Conservation (phyloP, 2,113 vertebrate genomes). For the Burhinus bistriatus region DNA sequence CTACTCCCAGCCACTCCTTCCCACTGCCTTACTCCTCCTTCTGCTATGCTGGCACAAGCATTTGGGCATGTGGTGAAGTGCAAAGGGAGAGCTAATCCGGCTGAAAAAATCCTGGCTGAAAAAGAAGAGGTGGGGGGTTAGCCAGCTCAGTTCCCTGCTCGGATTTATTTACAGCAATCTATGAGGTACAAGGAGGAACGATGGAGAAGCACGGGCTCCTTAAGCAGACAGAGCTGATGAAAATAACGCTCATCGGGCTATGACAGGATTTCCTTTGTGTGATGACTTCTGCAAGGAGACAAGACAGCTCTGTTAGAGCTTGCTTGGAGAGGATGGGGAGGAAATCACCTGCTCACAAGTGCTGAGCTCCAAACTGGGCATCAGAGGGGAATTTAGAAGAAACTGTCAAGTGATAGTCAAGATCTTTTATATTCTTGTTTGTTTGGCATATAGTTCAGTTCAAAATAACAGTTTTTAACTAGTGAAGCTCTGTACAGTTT, state of each 20-base stretch:
- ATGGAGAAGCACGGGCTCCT: background rate
- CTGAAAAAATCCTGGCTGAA: conserved; percentile 31
- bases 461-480: background rate
- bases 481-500: background rate
- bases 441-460: background rate
- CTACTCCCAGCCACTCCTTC: conserved; percentile 39
- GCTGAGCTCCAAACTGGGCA: background rate
- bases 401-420: background rate
- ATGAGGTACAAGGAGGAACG: background rate
- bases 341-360: background rate
- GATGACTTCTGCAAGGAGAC: background rate
- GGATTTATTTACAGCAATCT: background rate
- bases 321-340: background rate
- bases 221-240: background rate
- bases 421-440: background rate
- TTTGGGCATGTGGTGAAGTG: conserved; percentile 51
- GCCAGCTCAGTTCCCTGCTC: background rate
- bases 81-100: conserved; percentile 32
- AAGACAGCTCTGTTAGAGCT: background rate
- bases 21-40: conserved; percentile 43
- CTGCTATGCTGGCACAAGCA: conserved; percentile 38
- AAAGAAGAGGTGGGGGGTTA: background rate
- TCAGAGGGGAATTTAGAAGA: background rate
- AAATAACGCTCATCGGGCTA: background rate
- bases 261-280: background rate